A percentile compares a stretch with the other conserved stretches of the same genome.
Conservation (phyloP, 1,140 invertebrate species). For the Trypoxylus dichotomus region DNA sequence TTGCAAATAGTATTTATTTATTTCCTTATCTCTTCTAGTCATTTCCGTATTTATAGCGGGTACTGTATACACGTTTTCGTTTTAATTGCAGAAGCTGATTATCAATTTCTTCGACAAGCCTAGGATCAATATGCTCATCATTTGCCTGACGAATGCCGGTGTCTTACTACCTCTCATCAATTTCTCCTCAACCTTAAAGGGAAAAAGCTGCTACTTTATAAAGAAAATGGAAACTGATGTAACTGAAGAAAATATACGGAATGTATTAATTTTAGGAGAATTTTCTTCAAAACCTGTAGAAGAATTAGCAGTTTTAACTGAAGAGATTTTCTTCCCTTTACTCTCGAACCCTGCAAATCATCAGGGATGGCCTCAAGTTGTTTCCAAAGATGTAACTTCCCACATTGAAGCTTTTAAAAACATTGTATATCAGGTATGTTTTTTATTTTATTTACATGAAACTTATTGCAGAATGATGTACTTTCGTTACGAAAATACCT, state of each 20-base stretch:
- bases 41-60: neutral
- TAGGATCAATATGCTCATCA: constrained; percentile 57
- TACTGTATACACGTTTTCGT: too few relatives aligned
- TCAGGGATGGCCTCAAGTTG: constrained; percentile 72
- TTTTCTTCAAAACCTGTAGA: constrained; percentile 76
- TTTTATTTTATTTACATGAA: constrained; percentile 23
- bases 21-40: too few relatives aligned
- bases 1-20: too few relatives aligned
- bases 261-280: constrained; percentile 75
- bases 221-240: constrained; percentile 60
- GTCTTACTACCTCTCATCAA: constrained; percentile 51
- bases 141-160: constrained; percentile 58
- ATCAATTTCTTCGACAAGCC: constrained; percentile 65
- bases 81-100: constrained; percentile 56
- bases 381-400: constrained; percentile 72
- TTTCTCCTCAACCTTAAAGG: constrained; percentile 51
- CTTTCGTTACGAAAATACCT: too few relatives aligned
- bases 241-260: constrained; percentile 61
- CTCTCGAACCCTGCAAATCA: constrained; percentile 71
- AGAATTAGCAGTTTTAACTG: constrained; percentile 74
- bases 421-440: constrained; percentile 69
- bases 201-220: constrained; percentile 71
- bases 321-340: constrained; percentile 76
- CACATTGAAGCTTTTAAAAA: constrained; percentile 76
- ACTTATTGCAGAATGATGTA: too few relatives aligned